Percentiles rank a stretch among this genome's conserved stretches.
Evolutionary conservation across 1,140 invertebrate species (phyloP).

Genomic region (Camponotus floridanus): DNA sequence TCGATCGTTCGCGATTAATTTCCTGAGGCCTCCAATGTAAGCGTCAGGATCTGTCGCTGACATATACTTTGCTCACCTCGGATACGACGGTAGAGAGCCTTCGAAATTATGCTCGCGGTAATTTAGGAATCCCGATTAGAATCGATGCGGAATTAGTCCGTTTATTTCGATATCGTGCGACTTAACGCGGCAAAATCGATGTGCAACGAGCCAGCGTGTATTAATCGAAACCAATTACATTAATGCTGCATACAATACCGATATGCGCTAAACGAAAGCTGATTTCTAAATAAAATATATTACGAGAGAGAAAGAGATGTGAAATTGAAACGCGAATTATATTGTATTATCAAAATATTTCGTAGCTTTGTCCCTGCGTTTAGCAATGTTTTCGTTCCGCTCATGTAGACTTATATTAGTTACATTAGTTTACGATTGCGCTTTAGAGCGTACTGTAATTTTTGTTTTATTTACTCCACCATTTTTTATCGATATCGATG

Average conservation of each 20-base stretch:
- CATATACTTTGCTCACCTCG: slow-evolving; percentile 43
- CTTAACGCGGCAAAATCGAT: background rate
- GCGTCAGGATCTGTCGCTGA: slow-evolving; percentile 53
- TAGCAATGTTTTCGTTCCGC: background rate
- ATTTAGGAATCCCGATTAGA: slow-evolving; percentile 33
- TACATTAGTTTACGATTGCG: background rate
- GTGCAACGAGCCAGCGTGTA: background rate
- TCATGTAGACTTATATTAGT: background rate
- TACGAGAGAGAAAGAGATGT: background rate
- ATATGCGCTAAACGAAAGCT: background rate
- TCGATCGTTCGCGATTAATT: slow-evolving; percentile 64
- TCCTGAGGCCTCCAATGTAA: slow-evolving; percentile 56
- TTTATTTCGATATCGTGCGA: background rate
- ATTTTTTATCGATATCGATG: slow-evolving; percentile 26
- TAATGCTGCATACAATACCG: background rate
- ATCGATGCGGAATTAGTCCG: background rate
- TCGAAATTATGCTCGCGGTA: background rate
- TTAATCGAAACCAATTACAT: slow-evolving; percentile 29
- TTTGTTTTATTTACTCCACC: background rate
- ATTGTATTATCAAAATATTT: background rate
- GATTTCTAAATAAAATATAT: background rate
- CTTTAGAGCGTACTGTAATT: background rate
- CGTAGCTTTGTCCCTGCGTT: background rate
- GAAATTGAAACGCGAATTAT: background rate
- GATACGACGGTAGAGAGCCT: background rate